Base-by-base conservation (phyloP, 2,113 vertebrate genomes). In the Pseudopipra pipra region DNA sequence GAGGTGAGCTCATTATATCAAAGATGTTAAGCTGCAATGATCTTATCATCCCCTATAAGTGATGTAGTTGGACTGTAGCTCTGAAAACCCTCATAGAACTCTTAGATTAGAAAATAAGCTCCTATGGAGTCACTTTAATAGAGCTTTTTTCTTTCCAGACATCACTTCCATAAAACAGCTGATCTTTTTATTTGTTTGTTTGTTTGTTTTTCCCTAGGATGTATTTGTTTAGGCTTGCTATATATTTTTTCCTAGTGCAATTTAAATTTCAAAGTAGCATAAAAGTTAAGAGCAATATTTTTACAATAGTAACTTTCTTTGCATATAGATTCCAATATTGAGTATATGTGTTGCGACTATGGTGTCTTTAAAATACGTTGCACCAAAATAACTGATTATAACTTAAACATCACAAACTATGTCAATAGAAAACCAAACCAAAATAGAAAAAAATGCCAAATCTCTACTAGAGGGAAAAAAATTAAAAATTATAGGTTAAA, bases 401-500 rank as follows among this genome's bases (percentile, higher is more conserved):
- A 52, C 55, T 81, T 67, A 41, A 84, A 23, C 3, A 7, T 54
- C 31, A 49, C 8, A 70, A 73, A 18, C 14, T 19, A 19, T 43
- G n/a, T 70, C 56, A 39, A 46, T 16, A 68, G 35, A 39, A 71
- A 63, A 23, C 0, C 30, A 72, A 63, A 58, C 1, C 4, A 41
- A 76, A 61, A 15, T 1, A 63, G 23, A 24, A 25, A 54, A 31
- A 22, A 1, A 0, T 0, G 5, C 9, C 11, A 59, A 71, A 44
- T 24, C 17, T 2, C 19, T 41, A 33, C 28, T 0, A 44, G 14
- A 56, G 17, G 3, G 35, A 56, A 67, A 63, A 30, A 13, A 14
- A 2, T 9, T 47, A 54, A 9, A 84, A 58, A 58, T 1, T 0
- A 18, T 27, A n/a, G 3, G 4, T 63, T 51, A 49, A 6, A n/a